Base-by-base conservation (phyloP, 2,113 vertebrate species). In the Hoplias malabaricus region DNA sequence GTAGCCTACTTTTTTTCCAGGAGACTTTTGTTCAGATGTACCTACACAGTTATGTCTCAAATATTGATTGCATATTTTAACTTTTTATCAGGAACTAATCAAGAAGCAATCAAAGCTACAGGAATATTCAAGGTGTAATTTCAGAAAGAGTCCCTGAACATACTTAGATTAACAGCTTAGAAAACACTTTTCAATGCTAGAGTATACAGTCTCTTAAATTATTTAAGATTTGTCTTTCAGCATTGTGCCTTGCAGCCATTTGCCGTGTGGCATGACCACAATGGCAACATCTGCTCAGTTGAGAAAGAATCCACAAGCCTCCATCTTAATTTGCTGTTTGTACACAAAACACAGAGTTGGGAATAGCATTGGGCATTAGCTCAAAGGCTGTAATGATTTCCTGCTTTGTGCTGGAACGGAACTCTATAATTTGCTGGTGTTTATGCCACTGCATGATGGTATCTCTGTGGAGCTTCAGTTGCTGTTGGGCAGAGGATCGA, bases 351-450 rank as follows among this genome's bases (percentile, higher is more conserved):
- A 70, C 56, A 54, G 46, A 36, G 42, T 77, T 79, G n/a, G 38
- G 57, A 73, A 78, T 34, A 40, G 73, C 38, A 46, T 77, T 69
- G 82, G 9, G 77, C 69, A 74, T 73, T 42, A 77, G 63, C 50
- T 78, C 59, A 67, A 83, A 83, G 77, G 79, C 86, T 82, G 42
- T 78, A 86, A 84, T 48, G 27, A 69, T 83, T 86, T 86, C 83
- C 86, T 84, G 77, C 27, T 62, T 50, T 34, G 42, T 59, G 16
- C 80, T 75, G 69, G 48, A 82, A 40, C 34, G 84, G 74, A 79
- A 73, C 38, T 69, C 69, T 83, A 67, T 78, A 69, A 82, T 80
- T 87, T 80, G 54, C n/a, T 42, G 19, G 19, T 86, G 83, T 87
- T 87, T 87, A 82, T 80, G 62, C 27, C 63, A 72, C n/a, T 61